Evolutionary conservation across 2,113 vertebrate genomes (phyloP), one percentile per base, ranked within the genome.

Genomic region (Oceanites oceanicus): DNA sequence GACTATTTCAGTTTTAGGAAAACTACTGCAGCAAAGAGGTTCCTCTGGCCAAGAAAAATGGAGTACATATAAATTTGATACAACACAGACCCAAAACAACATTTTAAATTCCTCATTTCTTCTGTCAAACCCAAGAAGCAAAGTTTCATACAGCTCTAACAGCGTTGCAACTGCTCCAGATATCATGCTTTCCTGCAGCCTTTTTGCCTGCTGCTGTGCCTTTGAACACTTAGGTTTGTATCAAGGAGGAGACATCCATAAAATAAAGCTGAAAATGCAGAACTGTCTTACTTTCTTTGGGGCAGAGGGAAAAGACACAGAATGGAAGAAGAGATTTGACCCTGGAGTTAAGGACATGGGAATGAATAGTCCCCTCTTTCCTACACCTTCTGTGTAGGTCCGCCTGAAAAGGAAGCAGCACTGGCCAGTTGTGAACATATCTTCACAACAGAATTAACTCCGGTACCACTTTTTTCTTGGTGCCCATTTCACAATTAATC

Each of bases 201-300:
- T n/a, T 75, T 91, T 82, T 72, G 22, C 34, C 40, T 44, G 61
- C 61, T 82, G 49, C 58, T 34, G 8, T 47, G 58, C 62, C 42
- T 93, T 85, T 79, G 62, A 90, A 89, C 40, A 45, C 15, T 85
- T 84, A 8, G 18, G 13, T 56, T 90, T 4, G 1, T 62, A 78
- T 23, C 30, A 45, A 75, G 47, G 23, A 81, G 38, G 32, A 84
- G 6, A 73, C 8, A 13, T 26, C 50, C 36, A 29, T 45, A 90
- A 94, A 62, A 94, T 73, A 94, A 90, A 90, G 53, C 15, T 90
- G 67, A 82, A 90, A 94, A 76, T 65, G 47, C 36, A 88, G 71
- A 93, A 90, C 38, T 65, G 47, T 45, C 40, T 79, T 81, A 49
- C 30, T 68, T 85, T 42, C 25, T n/a, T 78, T 45, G 32, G 19